phyloP scores from a whole-genome alignment of 2,888 invertebrate species.

The Drosophila engyochracea region DNA sequence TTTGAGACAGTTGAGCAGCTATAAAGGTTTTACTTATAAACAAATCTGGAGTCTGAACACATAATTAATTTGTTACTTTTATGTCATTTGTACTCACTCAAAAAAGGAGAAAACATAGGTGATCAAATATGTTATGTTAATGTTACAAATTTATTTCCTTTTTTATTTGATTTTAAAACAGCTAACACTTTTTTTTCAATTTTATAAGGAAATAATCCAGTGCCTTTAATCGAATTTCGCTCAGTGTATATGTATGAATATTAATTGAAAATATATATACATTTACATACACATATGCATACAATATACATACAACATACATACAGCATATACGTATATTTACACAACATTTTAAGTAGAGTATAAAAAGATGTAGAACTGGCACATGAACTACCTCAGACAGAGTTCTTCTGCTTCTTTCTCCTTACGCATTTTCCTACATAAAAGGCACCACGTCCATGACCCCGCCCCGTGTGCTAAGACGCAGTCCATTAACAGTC shows the following conservation, averaged over 20 bases:
- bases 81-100: no score
- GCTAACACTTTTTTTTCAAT: no score
- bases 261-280: not conserved
- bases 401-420: not conserved
- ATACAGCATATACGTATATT: not conserved
- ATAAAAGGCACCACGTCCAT: not conserved
- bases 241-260: not conserved
- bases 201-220: no score
- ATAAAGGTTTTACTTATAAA: no score
- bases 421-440: not conserved
- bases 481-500: slow-evolving; percentile 56
- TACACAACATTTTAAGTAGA: not conserved
- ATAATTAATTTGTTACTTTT: no score
- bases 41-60: no score
- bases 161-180: no score
- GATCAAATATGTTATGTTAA: no score
- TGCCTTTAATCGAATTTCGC: no score
- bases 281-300: not conserved
- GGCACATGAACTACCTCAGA: slow-evolving; percentile 20
- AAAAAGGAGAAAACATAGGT: no score
- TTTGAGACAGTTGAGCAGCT: no score
- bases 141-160: no score
- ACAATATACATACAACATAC: not conserved
- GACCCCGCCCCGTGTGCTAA: slow-evolving; percentile 3
- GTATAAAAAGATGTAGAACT: not conserved